Conservation (phyloP, 1,140 invertebrate species). For the Saccostrea glomerata region DNA sequence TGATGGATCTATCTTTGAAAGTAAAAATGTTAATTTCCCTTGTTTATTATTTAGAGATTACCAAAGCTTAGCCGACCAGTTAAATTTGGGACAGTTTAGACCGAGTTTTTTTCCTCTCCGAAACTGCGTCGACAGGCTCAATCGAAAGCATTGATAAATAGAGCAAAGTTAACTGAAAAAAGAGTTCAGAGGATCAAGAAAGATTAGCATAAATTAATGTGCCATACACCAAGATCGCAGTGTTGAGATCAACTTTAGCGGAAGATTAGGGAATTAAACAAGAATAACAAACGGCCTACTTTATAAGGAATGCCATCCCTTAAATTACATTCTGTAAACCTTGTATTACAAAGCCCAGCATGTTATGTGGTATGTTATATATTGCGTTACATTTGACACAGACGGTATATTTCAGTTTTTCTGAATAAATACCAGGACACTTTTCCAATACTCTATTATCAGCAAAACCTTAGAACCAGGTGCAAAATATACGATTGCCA, state of each 20-base stretch:
- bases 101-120: neutral
- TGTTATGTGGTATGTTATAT: neutral
- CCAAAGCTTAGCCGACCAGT: neutral
- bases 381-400: neutral
- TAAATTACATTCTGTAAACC: neutral
- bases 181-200: neutral
- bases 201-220: slow-evolving; percentile 35
- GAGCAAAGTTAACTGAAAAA: neutral
- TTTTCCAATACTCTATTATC: neutral
- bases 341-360: neutral
- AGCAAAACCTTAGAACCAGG: too few species aligned
- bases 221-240: neutral
- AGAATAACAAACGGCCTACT: neutral
- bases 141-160: neutral
- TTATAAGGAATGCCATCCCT: slow-evolving; percentile 9
- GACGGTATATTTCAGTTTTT: neutral
- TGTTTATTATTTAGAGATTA: slow-evolving; percentile 19
- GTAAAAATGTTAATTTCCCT: slow-evolving; percentile 20
- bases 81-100: neutral
- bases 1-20: neutral
- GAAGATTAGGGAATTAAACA: slow-evolving; percentile 1
- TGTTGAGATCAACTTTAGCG: neutral
- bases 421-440: neutral
- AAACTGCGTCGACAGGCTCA: neutral
- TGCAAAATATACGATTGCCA: too few species aligned